Evolutionary conservation across 2,113 vertebrate genomes (phyloP).

Genomic region (Paralichthys olivaceus): DNA sequence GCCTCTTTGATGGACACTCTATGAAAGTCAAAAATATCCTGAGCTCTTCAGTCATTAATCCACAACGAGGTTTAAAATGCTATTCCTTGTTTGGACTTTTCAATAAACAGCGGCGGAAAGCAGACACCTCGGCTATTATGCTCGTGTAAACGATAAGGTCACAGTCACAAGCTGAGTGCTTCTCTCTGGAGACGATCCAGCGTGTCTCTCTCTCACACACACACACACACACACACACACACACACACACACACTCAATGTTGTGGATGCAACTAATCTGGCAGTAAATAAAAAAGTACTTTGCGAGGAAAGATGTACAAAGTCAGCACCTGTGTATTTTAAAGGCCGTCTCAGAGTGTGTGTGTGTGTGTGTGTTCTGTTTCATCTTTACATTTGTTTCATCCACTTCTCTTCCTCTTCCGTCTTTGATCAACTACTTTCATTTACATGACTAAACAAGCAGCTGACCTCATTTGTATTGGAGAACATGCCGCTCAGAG

Average conservation of each 20-base stretch:
- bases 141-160: slow-evolving; percentile 68
- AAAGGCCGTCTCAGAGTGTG: neutral
- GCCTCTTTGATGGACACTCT: neutral
- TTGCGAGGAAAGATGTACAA: neutral
- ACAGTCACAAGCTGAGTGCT: slow-evolving; percentile 47
- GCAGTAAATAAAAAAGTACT: neutral
- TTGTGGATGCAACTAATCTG: neutral
- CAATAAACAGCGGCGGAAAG: slow-evolving; percentile 63
- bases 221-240: neutral
- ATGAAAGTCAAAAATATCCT: slow-evolving; percentile 15
- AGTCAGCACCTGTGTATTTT: slow-evolving; percentile 52
- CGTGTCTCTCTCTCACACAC: slow-evolving; percentile 5
- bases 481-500: slow-evolving; percentile 42
- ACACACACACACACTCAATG: neutral
- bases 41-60: slow-evolving; percentile 53
- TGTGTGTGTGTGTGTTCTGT: slow-evolving; percentile 16
- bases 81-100: slow-evolving; percentile 60
- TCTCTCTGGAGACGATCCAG: slow-evolving; percentile 42
- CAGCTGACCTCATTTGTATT: slow-evolving; percentile 70
- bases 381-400: slow-evolving; percentile 68
- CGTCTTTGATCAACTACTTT: slow-evolving; percentile 66
- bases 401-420: slow-evolving; percentile 55
- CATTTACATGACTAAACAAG: slow-evolving; percentile 72
- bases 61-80: slow-evolving; percentile 70
- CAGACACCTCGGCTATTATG: slow-evolving; percentile 65